Evolutionary conservation across 1,140 invertebrate genomes (phyloP).

Genomic region (Aphelinus certus): DNA sequence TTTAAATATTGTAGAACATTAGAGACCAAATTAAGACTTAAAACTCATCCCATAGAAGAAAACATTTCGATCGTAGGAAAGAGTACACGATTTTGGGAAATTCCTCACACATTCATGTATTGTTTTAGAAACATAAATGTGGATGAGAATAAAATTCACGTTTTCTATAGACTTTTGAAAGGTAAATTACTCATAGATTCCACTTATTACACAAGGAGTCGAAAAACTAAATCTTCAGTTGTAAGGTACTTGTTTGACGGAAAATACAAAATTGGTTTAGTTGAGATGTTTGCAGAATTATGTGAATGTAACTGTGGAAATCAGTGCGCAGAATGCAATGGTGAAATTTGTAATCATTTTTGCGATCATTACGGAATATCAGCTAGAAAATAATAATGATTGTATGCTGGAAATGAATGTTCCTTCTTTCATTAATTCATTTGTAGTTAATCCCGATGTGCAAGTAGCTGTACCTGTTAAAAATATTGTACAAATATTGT

Average conservation of each 20-base stretch:
- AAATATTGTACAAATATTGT: neutral
- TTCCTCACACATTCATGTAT: neutral
- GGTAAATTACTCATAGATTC: neutral
- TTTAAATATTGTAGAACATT: conserved; percentile 5
- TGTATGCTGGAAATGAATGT: neutral
- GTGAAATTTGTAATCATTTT: neutral
- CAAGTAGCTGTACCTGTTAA: neutral
- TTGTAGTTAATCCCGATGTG: neutral
- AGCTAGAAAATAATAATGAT: neutral
- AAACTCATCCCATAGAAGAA: neutral
- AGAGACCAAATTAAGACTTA: neutral
- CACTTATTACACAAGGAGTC: neutral
- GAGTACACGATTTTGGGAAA: neutral
- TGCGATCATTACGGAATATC: conserved; percentile 3
- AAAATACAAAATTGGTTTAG: neutral
- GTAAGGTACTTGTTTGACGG: neutral
- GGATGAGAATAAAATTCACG: neutral
- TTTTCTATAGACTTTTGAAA: neutral
- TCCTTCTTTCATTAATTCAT: neutral
- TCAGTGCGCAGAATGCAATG: neutral
- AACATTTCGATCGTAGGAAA: neutral
- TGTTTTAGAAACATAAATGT: neutral
- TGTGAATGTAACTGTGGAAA: neutral
- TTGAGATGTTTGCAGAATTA: conserved; percentile 13
- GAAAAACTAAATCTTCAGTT: conserved; percentile 5